Evolutionary conservation across 2,113 vertebrate genomes (phyloP).

Genomic region (Eurypyga helias): DNA sequence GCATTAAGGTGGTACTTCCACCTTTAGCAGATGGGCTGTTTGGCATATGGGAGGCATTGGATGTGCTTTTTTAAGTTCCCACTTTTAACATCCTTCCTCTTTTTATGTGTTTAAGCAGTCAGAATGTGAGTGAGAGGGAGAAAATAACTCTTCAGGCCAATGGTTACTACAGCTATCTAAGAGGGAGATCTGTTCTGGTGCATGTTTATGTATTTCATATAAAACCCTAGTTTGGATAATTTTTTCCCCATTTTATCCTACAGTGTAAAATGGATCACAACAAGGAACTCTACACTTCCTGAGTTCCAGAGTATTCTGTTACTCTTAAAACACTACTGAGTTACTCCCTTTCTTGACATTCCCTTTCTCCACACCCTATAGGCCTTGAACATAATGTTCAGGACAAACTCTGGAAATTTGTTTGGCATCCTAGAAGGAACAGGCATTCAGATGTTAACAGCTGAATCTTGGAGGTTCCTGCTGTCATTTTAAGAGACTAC

Average conservation of each 20-base stretch:
- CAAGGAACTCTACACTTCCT: neutral
- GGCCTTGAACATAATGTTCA: neutral
- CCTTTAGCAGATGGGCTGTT: neutral
- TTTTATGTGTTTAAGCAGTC: neutral
- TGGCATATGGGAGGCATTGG: neutral
- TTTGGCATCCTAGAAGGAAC: neutral
- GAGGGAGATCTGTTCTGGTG: neutral
- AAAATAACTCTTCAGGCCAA: neutral
- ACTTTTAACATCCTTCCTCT: slow-evolving; percentile 21
- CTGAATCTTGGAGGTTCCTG: neutral
- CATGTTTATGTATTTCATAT: neutral
- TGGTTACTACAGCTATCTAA: neutral
- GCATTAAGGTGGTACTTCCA: neutral
- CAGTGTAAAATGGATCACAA: neutral
- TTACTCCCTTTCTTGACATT: neutral
- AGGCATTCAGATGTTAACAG: neutral
- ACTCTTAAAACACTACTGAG: neutral
- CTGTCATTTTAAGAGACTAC: neutral
- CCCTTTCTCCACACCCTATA: neutral
- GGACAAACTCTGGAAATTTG: neutral
- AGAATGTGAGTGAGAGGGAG: neutral
- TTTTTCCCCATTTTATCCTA: neutral
- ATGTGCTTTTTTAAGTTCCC: slow-evolving; percentile 15
- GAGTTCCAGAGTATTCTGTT: neutral
- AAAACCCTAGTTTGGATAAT: neutral